phyloP scores from a whole-genome alignment of 2,797 vertebrate species.

The Mareca penelope region DNA sequence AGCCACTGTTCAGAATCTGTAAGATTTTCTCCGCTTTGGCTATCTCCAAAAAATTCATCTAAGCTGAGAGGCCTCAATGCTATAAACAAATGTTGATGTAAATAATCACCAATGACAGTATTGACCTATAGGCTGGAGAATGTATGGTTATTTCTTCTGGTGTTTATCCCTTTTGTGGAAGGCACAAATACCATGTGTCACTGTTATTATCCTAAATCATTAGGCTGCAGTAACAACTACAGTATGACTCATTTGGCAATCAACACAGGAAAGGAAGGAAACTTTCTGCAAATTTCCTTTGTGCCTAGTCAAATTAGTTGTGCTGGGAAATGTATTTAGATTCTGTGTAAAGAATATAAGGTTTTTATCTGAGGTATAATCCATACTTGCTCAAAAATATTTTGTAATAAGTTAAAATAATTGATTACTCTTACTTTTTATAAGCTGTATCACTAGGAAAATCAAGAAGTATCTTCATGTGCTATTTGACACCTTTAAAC shows the following conservation, averaged over 20 bases:
- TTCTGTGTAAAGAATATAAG: not conserved
- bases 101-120: not conserved
- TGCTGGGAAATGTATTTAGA: not conserved
- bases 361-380: not conserved
- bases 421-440: not conserved
- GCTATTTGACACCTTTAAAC: not conserved
- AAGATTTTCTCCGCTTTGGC: not conserved
- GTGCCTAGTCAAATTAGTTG: not conserved
- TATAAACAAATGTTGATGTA: not conserved
- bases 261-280: not conserved
- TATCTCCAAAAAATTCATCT: not conserved
- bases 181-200: fast-evolving
- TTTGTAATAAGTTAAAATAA: not conserved
- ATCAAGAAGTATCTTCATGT: not conserved
- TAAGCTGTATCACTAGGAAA: not conserved
- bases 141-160: not conserved
- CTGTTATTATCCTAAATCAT: not conserved
- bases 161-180: not conserved
- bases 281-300: not conserved
- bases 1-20: not conserved
- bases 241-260: not conserved
- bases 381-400: not conserved
- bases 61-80: not conserved
- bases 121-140: not conserved
- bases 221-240: not conserved